A percentile compares a stretch with the other conserved stretches of the same genome.
phyloP scores from a whole-genome alignment of 2,797 vertebrate species.

The Anniella stebbinsi region DNA sequence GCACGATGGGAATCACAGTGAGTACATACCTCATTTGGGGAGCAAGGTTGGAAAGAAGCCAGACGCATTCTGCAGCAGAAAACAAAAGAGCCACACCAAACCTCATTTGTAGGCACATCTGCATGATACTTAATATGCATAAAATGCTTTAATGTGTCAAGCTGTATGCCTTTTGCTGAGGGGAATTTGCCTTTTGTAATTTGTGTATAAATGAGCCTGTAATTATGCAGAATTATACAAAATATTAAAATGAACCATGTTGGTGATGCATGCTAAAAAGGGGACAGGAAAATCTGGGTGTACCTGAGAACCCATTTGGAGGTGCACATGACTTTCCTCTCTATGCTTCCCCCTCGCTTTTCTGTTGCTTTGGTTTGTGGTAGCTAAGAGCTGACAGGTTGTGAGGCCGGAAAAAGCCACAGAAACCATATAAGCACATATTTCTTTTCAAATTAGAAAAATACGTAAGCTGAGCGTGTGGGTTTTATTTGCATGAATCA shows the following conservation, averaged over 20 bases:
- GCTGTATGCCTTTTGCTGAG: neutral
- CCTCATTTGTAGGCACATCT: neutral
- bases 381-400: slow-evolving; percentile 48
- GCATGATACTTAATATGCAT: neutral
- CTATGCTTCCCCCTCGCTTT: slow-evolving; percentile 36
- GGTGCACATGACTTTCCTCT: neutral
- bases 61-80: neutral
- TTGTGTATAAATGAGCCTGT: neutral
- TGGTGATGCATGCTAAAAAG: neutral
- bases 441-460: slow-evolving; percentile 52
- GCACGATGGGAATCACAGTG: neutral
- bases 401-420: slow-evolving; percentile 65
- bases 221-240: neutral
- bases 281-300: neutral
- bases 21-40: neutral
- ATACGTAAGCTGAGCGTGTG: neutral
- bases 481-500: slow-evolving; percentile 45
- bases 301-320: neutral
- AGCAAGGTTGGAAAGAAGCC: neutral
- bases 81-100: neutral
- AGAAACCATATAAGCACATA: slow-evolving; percentile 57
- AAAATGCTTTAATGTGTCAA: neutral
- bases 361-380: slow-evolving; percentile 57
- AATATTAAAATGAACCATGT: neutral
- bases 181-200: neutral